These are phyloP conservation scores for Scolopax bukidnonensis DNA, from an alignment of 2,797 vertebrate genomes.

Conservation along the genomic window DNA sequence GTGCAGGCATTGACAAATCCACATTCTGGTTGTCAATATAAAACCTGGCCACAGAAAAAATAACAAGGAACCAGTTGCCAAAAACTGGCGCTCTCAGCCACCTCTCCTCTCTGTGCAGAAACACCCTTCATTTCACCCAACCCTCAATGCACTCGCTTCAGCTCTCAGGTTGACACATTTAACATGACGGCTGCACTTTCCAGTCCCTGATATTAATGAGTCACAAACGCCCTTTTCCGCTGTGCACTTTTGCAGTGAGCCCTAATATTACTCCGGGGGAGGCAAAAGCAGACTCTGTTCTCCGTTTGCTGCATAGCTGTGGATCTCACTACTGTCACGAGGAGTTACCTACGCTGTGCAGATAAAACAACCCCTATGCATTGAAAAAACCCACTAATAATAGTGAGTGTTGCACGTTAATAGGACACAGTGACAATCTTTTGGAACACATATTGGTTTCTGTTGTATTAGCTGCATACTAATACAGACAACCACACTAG, in stretches of 20 bases:
- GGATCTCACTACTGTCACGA: not conserved
- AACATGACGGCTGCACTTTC: not conserved
- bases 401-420: not conserved
- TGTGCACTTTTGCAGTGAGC: not conserved
- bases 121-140: not conserved
- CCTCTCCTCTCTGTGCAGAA: not conserved
- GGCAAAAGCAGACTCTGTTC: not conserved
- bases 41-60: not conserved
- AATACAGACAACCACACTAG: not conserved
- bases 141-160: fast-evolving
- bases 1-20: not conserved
- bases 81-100: not conserved
- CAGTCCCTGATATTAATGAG: not conserved
- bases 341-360: not conserved
- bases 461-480: not conserved
- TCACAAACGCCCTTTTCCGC: not conserved
- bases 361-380: not conserved
- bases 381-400: not conserved
- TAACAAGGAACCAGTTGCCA: not conserved
- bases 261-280: not conserved
- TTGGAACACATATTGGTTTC: not conserved
- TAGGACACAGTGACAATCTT: not conserved
- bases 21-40: not conserved
- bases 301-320: not conserved
- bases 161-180: not conserved